These are phyloP conservation scores for Okapia johnstoni DNA, from an alignment of 2,113 vertebrate genomes.

Conservation along the genomic window DNA sequence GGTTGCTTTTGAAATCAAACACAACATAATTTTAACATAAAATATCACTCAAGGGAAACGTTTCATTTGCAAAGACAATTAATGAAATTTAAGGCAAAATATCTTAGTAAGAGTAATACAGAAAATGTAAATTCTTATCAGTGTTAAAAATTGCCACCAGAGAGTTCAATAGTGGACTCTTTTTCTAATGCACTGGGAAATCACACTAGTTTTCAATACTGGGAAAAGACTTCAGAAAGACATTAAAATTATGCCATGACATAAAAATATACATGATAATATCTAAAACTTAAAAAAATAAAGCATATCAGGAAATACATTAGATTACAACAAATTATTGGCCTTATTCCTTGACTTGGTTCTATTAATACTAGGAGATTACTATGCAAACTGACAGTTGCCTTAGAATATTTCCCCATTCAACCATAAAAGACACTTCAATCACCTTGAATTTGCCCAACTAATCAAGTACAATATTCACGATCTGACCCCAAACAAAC, in stretches of 20 bases:
- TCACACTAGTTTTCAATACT: neutral
- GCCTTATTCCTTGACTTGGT: neutral
- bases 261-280: neutral
- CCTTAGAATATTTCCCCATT: neutral
- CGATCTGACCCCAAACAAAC: neutral
- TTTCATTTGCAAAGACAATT: conserved; percentile 72
- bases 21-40: conserved; percentile 77
- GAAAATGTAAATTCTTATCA: neutral
- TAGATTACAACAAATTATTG: neutral
- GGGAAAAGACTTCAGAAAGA: neutral
- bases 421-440: neutral
- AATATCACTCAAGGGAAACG: conserved; percentile 75
- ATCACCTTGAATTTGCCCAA: neutral
- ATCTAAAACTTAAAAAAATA: neutral
- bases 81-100: conserved; percentile 68
- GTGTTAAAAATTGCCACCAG: neutral
- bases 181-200: neutral
- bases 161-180: neutral
- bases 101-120: conserved; percentile 3
- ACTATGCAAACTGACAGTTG: neutral
- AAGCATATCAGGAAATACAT: neutral
- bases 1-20: conserved; percentile 80
- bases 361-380: neutral
- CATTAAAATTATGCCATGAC: neutral
- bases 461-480: neutral